These are phyloP conservation scores for Petrophora chlorosata DNA, from an alignment of 2,888 invertebrate species.

Conservation along the genomic window DNA sequence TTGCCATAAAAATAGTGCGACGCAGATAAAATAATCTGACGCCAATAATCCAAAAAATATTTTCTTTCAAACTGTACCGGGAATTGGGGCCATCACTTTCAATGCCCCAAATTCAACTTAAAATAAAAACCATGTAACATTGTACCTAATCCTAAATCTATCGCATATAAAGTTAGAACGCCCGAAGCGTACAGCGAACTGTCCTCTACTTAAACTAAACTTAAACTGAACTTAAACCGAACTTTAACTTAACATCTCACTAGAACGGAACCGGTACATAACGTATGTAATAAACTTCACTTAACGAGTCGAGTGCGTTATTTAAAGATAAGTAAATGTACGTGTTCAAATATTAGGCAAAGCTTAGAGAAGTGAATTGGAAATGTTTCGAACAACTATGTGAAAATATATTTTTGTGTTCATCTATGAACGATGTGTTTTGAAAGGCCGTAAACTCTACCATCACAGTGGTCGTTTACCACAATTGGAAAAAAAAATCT, in stretches of 20 bases:
- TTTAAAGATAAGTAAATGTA: no score
- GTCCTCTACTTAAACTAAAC: constrained; percentile 49
- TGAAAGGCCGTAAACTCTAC: no score
- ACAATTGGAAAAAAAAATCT: no score
- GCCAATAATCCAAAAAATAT: not conserved
- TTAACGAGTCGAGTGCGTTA: constrained; percentile 54
- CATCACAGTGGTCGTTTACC: no score
- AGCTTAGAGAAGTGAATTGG: no score
- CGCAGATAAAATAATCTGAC: not conserved
- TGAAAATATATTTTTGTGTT: no score
- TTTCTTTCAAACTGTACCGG: not conserved
- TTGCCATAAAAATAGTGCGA: no score
- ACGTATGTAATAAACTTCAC: constrained; percentile 57
- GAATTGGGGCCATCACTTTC: not conserved
- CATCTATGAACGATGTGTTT: no score
- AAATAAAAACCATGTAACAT: constrained; percentile 51
- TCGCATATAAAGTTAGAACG: constrained; percentile 42
- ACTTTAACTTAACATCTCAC: constrained; percentile 43
- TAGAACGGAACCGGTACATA: constrained; percentile 45
- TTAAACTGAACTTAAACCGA: constrained; percentile 44
- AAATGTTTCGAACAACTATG: no score
- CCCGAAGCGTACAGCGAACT: constrained; percentile 41
- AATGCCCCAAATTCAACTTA: constrained; percentile 23
- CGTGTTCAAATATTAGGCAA: no score
- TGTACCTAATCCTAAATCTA: constrained; percentile 32